Percentiles rank a stretch among this genome's conserved stretches.
Evolutionary conservation across 2,888 invertebrate genomes (phyloP).

Genomic region (Suillia variegata): DNA sequence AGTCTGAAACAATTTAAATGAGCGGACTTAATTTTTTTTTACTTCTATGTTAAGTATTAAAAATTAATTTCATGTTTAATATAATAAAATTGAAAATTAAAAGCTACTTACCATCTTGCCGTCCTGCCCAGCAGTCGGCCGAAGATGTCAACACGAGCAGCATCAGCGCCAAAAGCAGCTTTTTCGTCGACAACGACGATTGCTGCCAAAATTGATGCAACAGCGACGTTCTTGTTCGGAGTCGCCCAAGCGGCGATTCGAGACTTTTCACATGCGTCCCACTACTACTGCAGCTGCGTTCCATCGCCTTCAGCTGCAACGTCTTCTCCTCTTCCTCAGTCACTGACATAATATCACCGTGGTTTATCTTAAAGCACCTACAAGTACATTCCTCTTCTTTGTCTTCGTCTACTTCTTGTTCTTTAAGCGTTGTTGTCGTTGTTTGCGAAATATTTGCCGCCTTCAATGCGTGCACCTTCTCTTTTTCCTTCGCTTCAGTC

Average conservation of each 20-base stretch:
- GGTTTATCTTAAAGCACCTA: slow-evolving; percentile 54
- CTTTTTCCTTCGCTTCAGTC: no score
- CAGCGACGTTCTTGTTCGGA: slow-evolving; percentile 14
- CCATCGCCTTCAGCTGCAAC: background rate
- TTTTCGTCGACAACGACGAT: slow-evolving; percentile 37
- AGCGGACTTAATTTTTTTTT: no score
- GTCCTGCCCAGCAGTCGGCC: slow-evolving; percentile 53
- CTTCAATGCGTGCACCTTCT: background rate
- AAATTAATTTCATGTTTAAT: no score
- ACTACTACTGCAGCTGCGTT: slow-evolving; percentile 20
- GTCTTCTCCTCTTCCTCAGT: slow-evolving; percentile 18
- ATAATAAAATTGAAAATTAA: background rate
- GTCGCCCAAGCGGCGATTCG: no score
- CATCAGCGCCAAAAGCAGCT: slow-evolving; percentile 44
- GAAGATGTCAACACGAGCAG: slow-evolving; percentile 50
- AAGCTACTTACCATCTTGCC: slow-evolving; percentile 56
- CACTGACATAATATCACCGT: slow-evolving; percentile 52
- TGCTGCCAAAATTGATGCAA: slow-evolving; percentile 22
- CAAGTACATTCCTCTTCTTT: no score
- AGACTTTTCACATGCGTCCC: no score
- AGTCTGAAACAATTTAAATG: no score
- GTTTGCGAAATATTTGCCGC: slow-evolving; percentile 44
- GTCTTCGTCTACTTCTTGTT: no score
- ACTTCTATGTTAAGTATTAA: no score
- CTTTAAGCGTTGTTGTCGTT: slow-evolving; percentile 49